Percentiles rank a stretch among this genome's conserved stretches.
Conservation (phyloP, 2,888 invertebrate genomes). For the Drosophila affinis region DNA sequence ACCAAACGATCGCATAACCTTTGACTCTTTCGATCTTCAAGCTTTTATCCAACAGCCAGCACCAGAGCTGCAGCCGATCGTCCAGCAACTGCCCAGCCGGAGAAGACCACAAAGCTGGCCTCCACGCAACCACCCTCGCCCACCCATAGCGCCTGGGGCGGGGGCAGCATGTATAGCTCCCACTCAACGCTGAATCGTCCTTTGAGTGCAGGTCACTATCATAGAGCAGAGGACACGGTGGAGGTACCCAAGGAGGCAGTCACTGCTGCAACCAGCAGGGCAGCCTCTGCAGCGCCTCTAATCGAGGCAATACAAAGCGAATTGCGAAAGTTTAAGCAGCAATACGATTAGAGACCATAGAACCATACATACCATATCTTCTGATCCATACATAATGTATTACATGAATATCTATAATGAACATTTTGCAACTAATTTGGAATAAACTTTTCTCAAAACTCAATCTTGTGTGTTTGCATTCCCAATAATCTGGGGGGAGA, state of each 20-base stretch:
- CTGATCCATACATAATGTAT: slow-evolving; percentile 17
- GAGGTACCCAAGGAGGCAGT: slow-evolving; percentile 33
- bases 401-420: slow-evolving; percentile 13
- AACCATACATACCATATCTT: background rate
- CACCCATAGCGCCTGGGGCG: slow-evolving; percentile 85
- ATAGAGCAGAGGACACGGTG: slow-evolving; percentile 84
- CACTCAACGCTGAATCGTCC: slow-evolving; percentile 86
- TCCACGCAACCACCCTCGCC: slow-evolving; percentile 84
- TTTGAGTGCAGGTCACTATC: slow-evolving; percentile 87
- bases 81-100: slow-evolving; percentile 83
- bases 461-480: background rate
- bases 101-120: slow-evolving; percentile 78
- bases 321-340: slow-evolving; percentile 82
- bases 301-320: slow-evolving; percentile 94
- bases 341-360: slow-evolving; percentile 49
- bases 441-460: slow-evolving; percentile 49
- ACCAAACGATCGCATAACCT: background rate
- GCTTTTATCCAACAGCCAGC: slow-evolving; percentile 69
- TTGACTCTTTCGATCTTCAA: slow-evolving; percentile 5
- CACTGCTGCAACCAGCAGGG: slow-evolving; percentile 5
- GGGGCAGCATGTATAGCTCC: slow-evolving; percentile 85
- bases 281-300: slow-evolving; percentile 89
- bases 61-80: slow-evolving; percentile 69
- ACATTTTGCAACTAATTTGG: slow-evolving; percentile 51
- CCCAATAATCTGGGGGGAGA: slow-evolving; percentile 2